Evolutionary conservation across 2,113 vertebrate genomes (phyloP).

Genomic region (Parotia lawesii): DNA sequence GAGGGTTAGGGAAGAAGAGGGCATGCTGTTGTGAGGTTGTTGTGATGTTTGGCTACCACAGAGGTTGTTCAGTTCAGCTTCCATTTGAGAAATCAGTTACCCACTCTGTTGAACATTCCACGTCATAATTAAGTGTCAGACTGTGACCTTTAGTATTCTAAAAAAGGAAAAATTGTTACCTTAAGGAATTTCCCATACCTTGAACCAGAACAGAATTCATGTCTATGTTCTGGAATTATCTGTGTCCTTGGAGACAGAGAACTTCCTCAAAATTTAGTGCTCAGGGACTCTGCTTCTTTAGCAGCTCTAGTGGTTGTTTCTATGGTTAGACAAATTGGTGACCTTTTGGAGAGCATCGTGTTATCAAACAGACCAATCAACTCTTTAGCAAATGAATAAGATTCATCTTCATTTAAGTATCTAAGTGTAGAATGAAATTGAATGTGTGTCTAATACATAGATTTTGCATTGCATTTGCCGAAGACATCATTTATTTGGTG

Average conservation of each 20-base stretch:
- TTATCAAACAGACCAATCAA: slow-evolving; percentile 48
- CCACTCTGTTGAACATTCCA: background rate
- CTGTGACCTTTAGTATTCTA: slow-evolving; percentile 40
- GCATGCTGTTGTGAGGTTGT: background rate
- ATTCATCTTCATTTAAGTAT: slow-evolving; percentile 47
- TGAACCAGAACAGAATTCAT: slow-evolving; percentile 46
- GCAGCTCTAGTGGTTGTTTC: slow-evolving; percentile 29
- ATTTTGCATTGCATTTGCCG: slow-evolving; percentile 22
- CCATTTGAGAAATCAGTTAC: background rate
- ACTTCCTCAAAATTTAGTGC: slow-evolving; percentile 52
- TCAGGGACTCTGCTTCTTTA: slow-evolving; percentile 9
- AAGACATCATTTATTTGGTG: slow-evolving; percentile 25
- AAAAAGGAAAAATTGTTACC: slow-evolving; percentile 53
- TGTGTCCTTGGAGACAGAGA: slow-evolving; percentile 9
- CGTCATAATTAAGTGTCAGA: slow-evolving; percentile 17
- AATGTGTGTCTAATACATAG: slow-evolving; percentile 34
- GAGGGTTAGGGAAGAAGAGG: background rate
- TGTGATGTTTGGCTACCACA: background rate
- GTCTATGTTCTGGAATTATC: slow-evolving; percentile 33
- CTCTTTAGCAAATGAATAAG: slow-evolving; percentile 28
- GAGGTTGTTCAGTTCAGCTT: background rate
- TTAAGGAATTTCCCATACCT: slow-evolving; percentile 46
- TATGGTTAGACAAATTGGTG: slow-evolving; percentile 40
- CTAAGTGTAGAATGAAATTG: slow-evolving; percentile 35
- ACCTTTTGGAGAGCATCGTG: slow-evolving; percentile 39